Conservation (phyloP, 2,888 invertebrate genomes). For the Mellilla xanthometata region DNA sequence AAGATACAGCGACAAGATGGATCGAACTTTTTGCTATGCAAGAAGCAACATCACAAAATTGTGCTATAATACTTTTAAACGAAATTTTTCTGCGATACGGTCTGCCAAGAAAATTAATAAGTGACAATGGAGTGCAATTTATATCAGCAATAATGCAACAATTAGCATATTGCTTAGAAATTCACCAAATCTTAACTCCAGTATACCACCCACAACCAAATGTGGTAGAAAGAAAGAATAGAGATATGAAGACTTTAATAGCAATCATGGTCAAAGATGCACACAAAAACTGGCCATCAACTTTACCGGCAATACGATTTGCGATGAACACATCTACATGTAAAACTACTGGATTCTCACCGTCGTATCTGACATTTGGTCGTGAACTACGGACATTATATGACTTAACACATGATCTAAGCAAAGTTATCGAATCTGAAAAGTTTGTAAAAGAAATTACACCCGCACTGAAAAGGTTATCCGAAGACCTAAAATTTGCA, state of each 20-base stretch:
- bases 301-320: conserved; percentile 19
- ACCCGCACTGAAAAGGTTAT: background rate
- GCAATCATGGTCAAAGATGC: conserved; percentile 10
- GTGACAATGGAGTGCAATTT: conserved; percentile 44
- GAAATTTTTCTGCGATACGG: conserved; percentile 43
- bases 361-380: conserved; percentile 25
- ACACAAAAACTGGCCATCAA: conserved; percentile 12
- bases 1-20: conserved; percentile 35
- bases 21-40: conserved; percentile 35
- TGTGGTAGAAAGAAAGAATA: conserved; percentile 41
- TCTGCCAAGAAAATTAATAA: conserved; percentile 39
- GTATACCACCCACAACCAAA: conserved; percentile 25
- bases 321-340: conserved; percentile 17
- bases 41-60: background rate
- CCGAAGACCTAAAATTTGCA: background rate
- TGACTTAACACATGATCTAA: conserved; percentile 12
- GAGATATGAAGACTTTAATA: conserved; percentile 37
- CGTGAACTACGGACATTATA: conserved; percentile 19
- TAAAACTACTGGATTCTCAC: conserved; percentile 8
- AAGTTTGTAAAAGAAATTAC: conserved; percentile 19
- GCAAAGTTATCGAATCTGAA: conserved; percentile 8
- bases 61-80: conserved; percentile 20
- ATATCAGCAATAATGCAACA: conserved; percentile 17
- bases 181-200: conserved; percentile 20
- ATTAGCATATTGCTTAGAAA: background rate